phyloP scores from a whole-genome alignment of 2,888 invertebrate species.

The Plagodis pulveraria region DNA sequence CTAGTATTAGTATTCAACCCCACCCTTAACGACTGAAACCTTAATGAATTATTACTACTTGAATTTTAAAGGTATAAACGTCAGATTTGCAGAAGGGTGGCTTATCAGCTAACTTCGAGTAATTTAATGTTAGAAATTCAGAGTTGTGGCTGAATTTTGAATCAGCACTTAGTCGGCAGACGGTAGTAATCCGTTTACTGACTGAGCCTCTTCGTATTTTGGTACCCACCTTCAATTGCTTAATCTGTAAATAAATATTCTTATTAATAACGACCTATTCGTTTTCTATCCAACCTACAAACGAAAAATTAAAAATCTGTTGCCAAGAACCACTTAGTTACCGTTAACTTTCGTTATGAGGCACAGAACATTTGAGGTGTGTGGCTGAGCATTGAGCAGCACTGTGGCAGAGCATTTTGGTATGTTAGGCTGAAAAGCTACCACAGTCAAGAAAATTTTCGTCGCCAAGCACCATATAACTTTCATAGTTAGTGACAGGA shows the following conservation, averaged over 20 bases:
- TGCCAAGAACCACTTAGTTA: too few species aligned
- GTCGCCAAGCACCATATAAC: too few species aligned
- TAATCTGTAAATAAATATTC: conserved; percentile 1
- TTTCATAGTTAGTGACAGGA: too few species aligned
- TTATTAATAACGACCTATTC: too few species aligned
- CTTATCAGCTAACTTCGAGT: conserved; percentile 29
- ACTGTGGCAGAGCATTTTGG: too few species aligned
- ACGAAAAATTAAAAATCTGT: too few species aligned
- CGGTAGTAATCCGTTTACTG: conserved; percentile 22
- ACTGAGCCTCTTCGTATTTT: neutral
- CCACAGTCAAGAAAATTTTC: too few species aligned
- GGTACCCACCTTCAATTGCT: neutral
- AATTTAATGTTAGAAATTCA: conserved; percentile 40
- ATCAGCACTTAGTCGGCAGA: conserved; percentile 28
- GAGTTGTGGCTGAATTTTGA: conserved; percentile 39
- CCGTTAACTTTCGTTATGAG: too few species aligned
- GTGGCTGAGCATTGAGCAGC: too few species aligned
- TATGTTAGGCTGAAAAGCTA: too few species aligned
- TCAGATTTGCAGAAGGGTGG: conserved; percentile 14
- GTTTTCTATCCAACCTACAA: too few species aligned
- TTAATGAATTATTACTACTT: conserved; percentile 9
- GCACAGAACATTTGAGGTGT: too few species aligned
- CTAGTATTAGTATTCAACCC: neutral
- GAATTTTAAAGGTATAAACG: conserved; percentile 16
- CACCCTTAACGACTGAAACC: conserved; percentile 2